These are phyloP conservation scores for Balearica regulorum DNA, from an alignment of 2,797 vertebrate genomes.

Conservation along the genomic window DNA sequence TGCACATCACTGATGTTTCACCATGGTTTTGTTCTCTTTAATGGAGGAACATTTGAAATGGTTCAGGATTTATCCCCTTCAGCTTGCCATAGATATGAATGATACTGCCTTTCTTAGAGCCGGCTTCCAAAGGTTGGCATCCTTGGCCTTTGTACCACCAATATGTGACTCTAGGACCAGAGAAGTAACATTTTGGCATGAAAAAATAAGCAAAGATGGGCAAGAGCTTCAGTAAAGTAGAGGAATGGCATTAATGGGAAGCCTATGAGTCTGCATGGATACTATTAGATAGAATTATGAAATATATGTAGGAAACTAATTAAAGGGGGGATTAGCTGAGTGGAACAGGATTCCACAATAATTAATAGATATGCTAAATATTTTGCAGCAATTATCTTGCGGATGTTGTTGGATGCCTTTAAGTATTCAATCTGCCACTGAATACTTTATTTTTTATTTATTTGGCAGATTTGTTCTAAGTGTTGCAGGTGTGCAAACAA, in stretches of 20 bases:
- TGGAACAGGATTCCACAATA: constrained; percentile 22
- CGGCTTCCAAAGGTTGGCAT: background rate
- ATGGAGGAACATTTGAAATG: fast-evolving
- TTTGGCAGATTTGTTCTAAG: background rate
- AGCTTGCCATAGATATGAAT: background rate
- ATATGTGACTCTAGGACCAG: background rate
- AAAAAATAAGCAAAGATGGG: background rate
- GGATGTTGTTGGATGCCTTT: background rate
- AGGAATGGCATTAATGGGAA: background rate
- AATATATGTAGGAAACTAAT: constrained; percentile 17
- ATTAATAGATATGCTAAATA: constrained; percentile 32
- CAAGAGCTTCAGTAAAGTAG: background rate
- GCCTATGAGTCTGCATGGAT: background rate
- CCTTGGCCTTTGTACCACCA: background rate
- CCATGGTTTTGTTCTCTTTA: fast-evolving
- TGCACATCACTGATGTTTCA: background rate
- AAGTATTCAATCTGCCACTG: background rate
- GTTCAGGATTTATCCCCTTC: fast-evolving
- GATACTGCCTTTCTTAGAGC: background rate
- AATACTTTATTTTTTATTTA: background rate
- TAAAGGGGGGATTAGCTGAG: constrained; percentile 10
- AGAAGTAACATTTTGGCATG: background rate
- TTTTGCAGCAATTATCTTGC: background rate
- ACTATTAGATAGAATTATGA: background rate
- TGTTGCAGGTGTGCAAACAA: background rate